Evolutionary conservation across 2,888 invertebrate species (phyloP).

Genomic region (Philereme vetulata): DNA sequence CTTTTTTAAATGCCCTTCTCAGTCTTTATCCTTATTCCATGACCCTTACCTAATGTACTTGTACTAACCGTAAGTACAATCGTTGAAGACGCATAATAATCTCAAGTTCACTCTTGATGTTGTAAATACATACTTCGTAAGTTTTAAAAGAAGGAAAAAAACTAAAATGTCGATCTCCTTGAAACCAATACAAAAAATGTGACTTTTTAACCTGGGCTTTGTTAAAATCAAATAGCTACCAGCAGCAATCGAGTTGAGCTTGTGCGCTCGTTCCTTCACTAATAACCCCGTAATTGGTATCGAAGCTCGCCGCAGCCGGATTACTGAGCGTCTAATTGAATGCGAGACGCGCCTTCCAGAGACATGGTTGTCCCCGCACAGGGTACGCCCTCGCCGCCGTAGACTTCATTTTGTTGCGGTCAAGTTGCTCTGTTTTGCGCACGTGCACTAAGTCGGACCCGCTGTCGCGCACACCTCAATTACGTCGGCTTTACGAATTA

Average conservation of each 20-base stretch:
- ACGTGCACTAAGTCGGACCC: constrained; percentile 57
- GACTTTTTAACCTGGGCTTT: constrained; percentile 31
- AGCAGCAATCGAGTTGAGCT: constrained; percentile 49
- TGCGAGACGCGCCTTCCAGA: constrained; percentile 69
- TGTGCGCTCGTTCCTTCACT: constrained; percentile 71
- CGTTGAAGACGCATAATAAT: background rate
- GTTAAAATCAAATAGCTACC: constrained; percentile 49
- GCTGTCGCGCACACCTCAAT: constrained; percentile 62
- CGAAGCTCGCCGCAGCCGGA: constrained; percentile 81
- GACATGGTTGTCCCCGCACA: constrained; percentile 43
- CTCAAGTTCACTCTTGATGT: background rate
- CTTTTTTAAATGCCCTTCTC: background rate
- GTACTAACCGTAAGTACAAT: background rate
- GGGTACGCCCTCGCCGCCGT: constrained; percentile 34
- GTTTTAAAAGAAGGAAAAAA: background rate
- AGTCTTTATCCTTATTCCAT: background rate
- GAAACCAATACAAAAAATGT: constrained; percentile 11
- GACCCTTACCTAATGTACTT: background rate
- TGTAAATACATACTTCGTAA: background rate
- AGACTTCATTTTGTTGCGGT: constrained; percentile 75
- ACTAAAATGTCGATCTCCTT: background rate
- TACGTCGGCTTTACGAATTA: constrained; percentile 72
- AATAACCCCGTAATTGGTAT: constrained; percentile 83
- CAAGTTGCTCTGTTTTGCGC: constrained; percentile 73
- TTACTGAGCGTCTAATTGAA: constrained; percentile 83